These are phyloP conservation scores for Hippocampus zosterae DNA, from an alignment of 2,113 vertebrate species.

Conservation along the genomic window DNA sequence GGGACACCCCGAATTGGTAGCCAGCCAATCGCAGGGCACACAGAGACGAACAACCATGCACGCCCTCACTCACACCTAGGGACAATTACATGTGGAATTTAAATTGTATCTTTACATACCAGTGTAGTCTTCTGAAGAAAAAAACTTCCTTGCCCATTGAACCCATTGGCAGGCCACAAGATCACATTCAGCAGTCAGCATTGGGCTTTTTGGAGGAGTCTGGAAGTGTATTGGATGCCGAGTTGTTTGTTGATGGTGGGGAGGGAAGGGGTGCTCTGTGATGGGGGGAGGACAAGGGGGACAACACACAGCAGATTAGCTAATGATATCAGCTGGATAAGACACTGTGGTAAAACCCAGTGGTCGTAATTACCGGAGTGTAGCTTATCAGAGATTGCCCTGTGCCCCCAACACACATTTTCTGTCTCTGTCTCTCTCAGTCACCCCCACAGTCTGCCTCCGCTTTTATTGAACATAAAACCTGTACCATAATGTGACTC, in stretches of 20 bases:
- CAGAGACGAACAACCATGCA: too few species aligned
- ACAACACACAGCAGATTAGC: conserved; percentile 75
- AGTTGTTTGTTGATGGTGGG: conserved; percentile 52
- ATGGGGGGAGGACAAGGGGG: conserved; percentile 62
- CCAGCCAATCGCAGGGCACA: too few species aligned
- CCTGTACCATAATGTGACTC: conserved; percentile 31
- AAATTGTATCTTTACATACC: too few species aligned
- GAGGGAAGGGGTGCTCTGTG: conserved; percentile 19
- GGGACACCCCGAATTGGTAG: too few species aligned
- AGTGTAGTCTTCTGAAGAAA: conserved; percentile 52
- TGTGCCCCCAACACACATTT: conserved; percentile 42
- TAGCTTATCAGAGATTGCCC: conserved; percentile 62
- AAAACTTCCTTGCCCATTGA: conserved; percentile 98
- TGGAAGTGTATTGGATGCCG: conserved; percentile 11
- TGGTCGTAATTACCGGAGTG: conserved; percentile 76
- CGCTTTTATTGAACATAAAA: conserved; percentile 17
- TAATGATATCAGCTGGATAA: conserved; percentile 74
- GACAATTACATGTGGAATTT: too few species aligned
- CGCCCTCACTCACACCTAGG: too few species aligned
- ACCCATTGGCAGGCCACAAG: conserved; percentile 96
- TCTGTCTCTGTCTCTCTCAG: neutral
- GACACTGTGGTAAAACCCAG: conserved; percentile 70
- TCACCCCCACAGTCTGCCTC: conserved; percentile 11
- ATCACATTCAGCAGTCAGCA: conserved; percentile 93
- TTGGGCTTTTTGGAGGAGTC: conserved; percentile 58